Evolutionary conservation across 1,140 invertebrate genomes (phyloP), one percentile per base, ranked within the genome.

Genomic region (Maconellicoccus hirsutus): DNA sequence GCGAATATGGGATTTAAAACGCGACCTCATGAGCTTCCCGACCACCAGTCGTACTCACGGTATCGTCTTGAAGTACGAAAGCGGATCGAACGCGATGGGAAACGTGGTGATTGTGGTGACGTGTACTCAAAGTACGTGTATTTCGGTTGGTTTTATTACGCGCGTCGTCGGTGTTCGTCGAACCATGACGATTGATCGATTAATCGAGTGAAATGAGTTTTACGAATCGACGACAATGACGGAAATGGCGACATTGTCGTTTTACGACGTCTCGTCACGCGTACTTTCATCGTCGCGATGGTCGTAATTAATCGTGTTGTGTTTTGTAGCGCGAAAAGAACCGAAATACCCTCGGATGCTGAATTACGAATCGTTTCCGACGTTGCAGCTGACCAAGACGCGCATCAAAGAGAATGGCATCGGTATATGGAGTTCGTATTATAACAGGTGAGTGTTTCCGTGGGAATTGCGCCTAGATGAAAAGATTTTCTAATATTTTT

Each of bases 11-110:
- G 84, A 86, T 75, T 78, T 96, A 0, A 86, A 88, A 75, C 80
- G 88, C 23, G 94, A 97, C 79, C 80, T 93, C 59, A 87, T 88
- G 1, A 85, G 90, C 14, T 98, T 97, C 79, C 95, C 94, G 0
- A 86, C 89, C 0, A 87, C 91, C 0, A 93, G 90, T 72, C 91
- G 85, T 73, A 93, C 90, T 69, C 94, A 89, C 77, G 87, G 86
- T 21, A 82, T 97, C 29, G 84, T 90, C 0, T 79, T 97, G 29
- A 85, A 90, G 73, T 97, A 96, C 77, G 82, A 84, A 29, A 93
- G 92, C 77, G 93, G 93, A 10, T 76, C 75, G 0, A 85, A 86
- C 74, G 88, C 92, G 1, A 79, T 90, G 19, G 93, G 93, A 12
- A 89, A 90, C 42, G 85, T 88, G 6, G 89, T 96, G 0, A 79